A percentile compares a stretch with the other conserved stretches of the same genome.
Conservation (phyloP, 2,797 vertebrate genomes). For the Taeniopygia guttata region DNA sequence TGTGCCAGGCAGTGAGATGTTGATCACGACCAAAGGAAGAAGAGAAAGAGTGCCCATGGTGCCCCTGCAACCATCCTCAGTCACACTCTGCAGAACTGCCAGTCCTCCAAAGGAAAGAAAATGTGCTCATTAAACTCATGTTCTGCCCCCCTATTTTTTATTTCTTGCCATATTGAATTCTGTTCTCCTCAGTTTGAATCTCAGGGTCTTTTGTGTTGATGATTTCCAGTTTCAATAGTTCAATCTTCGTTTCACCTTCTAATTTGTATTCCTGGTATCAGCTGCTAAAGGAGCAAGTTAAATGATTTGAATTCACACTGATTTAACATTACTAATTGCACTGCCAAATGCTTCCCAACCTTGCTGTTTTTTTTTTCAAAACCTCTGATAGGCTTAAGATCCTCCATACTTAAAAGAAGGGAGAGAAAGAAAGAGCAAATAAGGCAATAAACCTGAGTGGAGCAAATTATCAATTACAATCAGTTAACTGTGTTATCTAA, state of each 20-base stretch:
- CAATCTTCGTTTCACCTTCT: constrained; percentile 65
- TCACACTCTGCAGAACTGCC: constrained; percentile 11
- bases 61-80: neutral
- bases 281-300: constrained; percentile 67
- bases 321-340: constrained; percentile 63
- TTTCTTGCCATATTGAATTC: constrained; percentile 45
- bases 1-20: neutral
- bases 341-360: constrained; percentile 58
- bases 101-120: constrained; percentile 23
- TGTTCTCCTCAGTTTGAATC: constrained; percentile 43
- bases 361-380: constrained; percentile 56
- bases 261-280: constrained; percentile 61
- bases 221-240: constrained; percentile 50
- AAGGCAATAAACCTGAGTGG: constrained; percentile 43
- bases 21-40: neutral
- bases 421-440: neutral
- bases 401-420: constrained; percentile 50
- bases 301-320: constrained; percentile 67
- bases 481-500: constrained; percentile 44
- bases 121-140: constrained; percentile 26
- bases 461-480: constrained; percentile 61
- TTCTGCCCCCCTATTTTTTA: constrained; percentile 14
- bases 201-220: constrained; percentile 44
- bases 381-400: constrained; percentile 36
- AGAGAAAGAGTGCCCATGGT: neutral